Conservation (phyloP, 1,140 invertebrate species). For the Phymorhynchus buccinoides region DNA sequence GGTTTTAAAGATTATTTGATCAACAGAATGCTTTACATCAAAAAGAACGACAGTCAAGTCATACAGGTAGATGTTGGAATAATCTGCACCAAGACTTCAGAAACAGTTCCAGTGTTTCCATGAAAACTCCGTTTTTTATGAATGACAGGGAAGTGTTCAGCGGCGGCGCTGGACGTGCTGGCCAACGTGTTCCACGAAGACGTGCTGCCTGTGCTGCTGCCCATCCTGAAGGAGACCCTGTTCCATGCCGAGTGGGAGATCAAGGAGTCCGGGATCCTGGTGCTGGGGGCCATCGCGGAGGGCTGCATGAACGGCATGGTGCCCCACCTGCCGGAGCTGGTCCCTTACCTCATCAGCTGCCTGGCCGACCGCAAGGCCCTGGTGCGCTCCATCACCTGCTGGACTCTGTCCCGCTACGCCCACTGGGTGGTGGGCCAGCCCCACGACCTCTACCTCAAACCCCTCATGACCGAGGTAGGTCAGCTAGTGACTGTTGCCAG, state of each 20-base stretch:
- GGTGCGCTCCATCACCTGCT: constrained; percentile 98
- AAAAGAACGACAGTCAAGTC: too few species aligned
- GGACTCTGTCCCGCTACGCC: constrained; percentile 97
- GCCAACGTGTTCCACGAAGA: constrained; percentile 98
- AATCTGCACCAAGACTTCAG: too few species aligned
- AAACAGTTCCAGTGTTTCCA: too few species aligned
- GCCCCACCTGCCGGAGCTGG: constrained; percentile 93
- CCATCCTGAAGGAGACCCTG: constrained; percentile 96
- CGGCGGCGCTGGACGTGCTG: constrained; percentile 96
- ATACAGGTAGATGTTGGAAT: too few species aligned
- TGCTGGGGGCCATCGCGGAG: constrained; percentile 98
- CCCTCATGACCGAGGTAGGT: constrained; percentile 92
- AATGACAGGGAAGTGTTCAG: constrained; percentile 90
- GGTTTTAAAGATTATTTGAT: too few species aligned
- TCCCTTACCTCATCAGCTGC: constrained; percentile 95
- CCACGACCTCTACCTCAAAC: constrained; percentile 93
- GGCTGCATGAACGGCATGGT: constrained; percentile 99
- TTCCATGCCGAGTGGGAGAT: constrained; percentile 97
- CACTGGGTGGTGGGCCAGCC: constrained; percentile 98
- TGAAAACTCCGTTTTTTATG: too few species aligned
- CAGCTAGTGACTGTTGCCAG: too few species aligned
- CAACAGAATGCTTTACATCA: too few species aligned
- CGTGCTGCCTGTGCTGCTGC: constrained; percentile 92
- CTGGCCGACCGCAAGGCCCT: constrained; percentile 95
- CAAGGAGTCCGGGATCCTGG: constrained; percentile 96